phyloP scores from a whole-genome alignment of 2,113 vertebrate species.

The Salvator merianae region DNA sequence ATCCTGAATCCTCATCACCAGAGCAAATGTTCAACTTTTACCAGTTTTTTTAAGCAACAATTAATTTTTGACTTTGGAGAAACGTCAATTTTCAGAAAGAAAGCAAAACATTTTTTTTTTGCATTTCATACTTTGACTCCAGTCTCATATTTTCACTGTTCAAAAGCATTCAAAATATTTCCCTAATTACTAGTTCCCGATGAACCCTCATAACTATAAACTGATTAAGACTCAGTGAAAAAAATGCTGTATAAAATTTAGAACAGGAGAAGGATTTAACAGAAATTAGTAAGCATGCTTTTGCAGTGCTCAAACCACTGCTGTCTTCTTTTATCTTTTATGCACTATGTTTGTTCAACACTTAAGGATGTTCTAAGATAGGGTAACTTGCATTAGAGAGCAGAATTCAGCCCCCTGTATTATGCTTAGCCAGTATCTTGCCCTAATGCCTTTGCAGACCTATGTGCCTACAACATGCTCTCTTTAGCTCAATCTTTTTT shows the following conservation, averaged over 20 bases:
- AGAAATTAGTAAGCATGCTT: background rate
- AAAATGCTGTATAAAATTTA: rapidly evolving
- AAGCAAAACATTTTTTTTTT: conserved; percentile 4
- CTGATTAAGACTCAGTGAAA: background rate
- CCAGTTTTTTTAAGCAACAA: background rate
- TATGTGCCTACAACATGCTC: conserved; percentile 30
- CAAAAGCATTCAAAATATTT: background rate
- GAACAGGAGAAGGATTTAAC: rapidly evolving
- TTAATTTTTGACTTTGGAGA: background rate
- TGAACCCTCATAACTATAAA: conserved; percentile 28
- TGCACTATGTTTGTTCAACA: background rate
- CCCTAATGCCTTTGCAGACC: background rate
- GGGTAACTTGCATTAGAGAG: conserved; percentile 6
- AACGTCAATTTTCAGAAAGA: no score
- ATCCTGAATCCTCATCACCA: background rate
- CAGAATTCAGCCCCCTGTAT: rapidly evolving
- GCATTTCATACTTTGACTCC: conserved; percentile 32
- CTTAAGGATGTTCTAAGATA: background rate
- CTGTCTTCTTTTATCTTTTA: background rate
- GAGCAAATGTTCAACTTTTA: background rate
- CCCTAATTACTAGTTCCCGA: background rate
- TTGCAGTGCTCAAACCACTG: rapidly evolving
- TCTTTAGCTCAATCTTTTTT: conserved; percentile 61
- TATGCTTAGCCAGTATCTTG: background rate
- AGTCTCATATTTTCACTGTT: background rate